Evolutionary conservation across 2,888 invertebrate genomes (phyloP).

Genomic region (Holacanthella duospinosa): DNA sequence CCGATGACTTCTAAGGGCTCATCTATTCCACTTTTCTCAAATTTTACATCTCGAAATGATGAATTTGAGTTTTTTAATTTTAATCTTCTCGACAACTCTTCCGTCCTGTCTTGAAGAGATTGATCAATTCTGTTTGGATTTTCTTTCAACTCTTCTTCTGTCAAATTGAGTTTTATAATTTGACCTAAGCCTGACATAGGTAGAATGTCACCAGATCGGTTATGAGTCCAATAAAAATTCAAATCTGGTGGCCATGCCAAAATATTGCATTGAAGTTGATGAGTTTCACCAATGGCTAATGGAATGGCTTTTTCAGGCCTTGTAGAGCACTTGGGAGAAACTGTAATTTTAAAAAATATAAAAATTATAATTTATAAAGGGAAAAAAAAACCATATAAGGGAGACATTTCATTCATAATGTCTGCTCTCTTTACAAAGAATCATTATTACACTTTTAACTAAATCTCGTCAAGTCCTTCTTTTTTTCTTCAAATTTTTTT

Average conservation of each 20-base stretch:
- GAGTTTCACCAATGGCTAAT: conserved; percentile 27
- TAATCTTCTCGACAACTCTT: background rate
- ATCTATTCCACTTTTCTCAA: too few relatives aligned
- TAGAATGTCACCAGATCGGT: conserved; percentile 13
- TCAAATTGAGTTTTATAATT: background rate
- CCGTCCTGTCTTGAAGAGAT: too few relatives aligned
- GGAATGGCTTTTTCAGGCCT: background rate
- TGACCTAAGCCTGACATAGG: conserved; percentile 9
- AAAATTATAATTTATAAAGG: too few relatives aligned
- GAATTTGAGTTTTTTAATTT: background rate
- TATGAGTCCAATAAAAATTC: conserved; percentile 36
- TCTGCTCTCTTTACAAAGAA: too few relatives aligned
- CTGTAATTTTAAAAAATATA: background rate
- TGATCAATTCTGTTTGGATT: too few relatives aligned
- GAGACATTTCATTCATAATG: too few relatives aligned
- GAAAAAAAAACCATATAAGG: too few relatives aligned
- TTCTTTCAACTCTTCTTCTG: background rate
- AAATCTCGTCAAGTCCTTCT: too few relatives aligned
- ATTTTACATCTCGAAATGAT: background rate
- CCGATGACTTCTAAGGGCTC: too few relatives aligned
- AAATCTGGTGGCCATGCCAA: conserved; percentile 35
- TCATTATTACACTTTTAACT: too few relatives aligned
- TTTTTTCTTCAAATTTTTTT: too few relatives aligned
- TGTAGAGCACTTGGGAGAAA: background rate
- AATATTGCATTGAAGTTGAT: conserved; percentile 26